Percentiles rank a stretch among this genome's conserved stretches.
Conservation (phyloP, 2,113 vertebrate genomes). For the Ictalurus furcatus region DNA sequence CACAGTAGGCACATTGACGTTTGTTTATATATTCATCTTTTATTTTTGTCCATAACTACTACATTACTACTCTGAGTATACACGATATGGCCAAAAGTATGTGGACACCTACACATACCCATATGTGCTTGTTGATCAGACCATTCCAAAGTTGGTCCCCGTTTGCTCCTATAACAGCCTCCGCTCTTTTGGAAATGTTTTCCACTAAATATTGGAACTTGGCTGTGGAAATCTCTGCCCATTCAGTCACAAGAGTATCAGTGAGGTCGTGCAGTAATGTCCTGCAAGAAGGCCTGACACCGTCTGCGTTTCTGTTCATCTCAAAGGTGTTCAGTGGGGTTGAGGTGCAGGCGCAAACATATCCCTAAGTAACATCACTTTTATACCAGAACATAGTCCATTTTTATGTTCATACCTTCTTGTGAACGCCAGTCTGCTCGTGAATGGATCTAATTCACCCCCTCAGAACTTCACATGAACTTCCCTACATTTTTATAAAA, state of each 20-base stretch:
- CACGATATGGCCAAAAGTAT: not conserved
- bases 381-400: not conserved
- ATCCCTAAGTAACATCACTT: not conserved
- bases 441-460: not conserved
- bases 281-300: not conserved
- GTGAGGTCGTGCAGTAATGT: not conserved
- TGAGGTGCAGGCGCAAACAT: not conserved
- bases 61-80: too few relatives aligned
- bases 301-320: not conserved
- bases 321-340: not conserved
- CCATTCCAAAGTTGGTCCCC: not conserved
- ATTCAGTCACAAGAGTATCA: not conserved
- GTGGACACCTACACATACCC: not conserved
- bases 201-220: too few relatives aligned
- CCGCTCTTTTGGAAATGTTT: too few relatives aligned
- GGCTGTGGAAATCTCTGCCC: not conserved
- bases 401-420: not conserved
- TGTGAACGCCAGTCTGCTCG: not conserved
- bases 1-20: too few relatives aligned
- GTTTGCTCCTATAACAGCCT: not conserved
- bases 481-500: not conserved
- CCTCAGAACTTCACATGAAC: not conserved
- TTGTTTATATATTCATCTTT: too few relatives aligned
- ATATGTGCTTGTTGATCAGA: not conserved
- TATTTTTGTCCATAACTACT: not conserved